Base-by-base conservation (phyloP, 2,113 vertebrate species). In the Australoheros scitulus region DNA sequence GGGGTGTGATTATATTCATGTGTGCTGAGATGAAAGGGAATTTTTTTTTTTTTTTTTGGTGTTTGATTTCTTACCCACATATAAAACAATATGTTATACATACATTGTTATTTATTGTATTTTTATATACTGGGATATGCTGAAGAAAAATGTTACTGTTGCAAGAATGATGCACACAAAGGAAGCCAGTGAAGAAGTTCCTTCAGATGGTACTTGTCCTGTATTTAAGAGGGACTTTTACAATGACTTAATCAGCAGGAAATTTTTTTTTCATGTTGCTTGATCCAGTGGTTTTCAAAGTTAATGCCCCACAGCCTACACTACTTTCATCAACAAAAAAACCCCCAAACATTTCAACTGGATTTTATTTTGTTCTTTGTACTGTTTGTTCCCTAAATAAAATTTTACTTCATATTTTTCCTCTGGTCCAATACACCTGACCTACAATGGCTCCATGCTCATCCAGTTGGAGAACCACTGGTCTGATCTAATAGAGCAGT, bases 71-170 rank as follows among this genome's bases (percentile, higher is more conserved):
- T 85, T 82, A 79, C 89, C 91, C 85, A 87, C 78, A 84, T 84
- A 81, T 81, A 63, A 68, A 65, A 84, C 77, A 83, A 82, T 75
- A 87, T 87, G 75, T 91, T 76, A 83, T 90, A 75, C 32, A 81
- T 84, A 87, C 50, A 78, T 61, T 88, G 86, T 92, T 95, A 95
- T 96, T 96, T 95, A 95, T 96, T 96, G 92, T 92, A 91, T 94
- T 95, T 95, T 93, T 94, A 60, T 95, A 60, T 95, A 93, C 92
- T 76, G 52, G 61, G 65, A 50, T 32, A 59, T 83, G 76, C 61
- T 85, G 22, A 77, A 60, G 56, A 81, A 85, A 88, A 76, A 87
- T 89, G 79, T 76, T 88, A 41, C 78, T 88, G 82, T 72, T 87
- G 80, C 79, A 84, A 82, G 80, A 34, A 83, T 29, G 43, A 78